Evolutionary conservation across 2,888 invertebrate species (phyloP), one percentile per base, ranked within the genome.

Genomic region (Coelogynopora nodosa): DNA sequence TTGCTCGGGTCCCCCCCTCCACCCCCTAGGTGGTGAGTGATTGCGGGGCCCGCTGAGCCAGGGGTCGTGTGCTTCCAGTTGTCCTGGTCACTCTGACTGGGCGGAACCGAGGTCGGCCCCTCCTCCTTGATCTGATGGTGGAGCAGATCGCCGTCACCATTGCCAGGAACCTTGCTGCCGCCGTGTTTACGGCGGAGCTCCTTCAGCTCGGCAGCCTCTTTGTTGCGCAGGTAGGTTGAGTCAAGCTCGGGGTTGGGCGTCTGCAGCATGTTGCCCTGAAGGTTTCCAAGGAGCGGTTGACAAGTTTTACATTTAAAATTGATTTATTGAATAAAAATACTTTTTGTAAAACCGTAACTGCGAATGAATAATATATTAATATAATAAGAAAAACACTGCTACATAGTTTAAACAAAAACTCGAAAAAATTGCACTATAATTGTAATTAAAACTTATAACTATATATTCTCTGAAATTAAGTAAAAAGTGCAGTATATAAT

Each of bases 61-160:
- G 74, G 74, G 5, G 74, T 74, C 23, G 23, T 74, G 74, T 74
- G 74, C 74, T 74, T 74, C 74, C 74, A 74, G 23, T 13, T 74
- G 74, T 74, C 74, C 18, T 10, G 74, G 2, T 74, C 74, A 5
- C 10, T 13, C 27, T 74, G 74, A 74, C 74, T 74, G 27, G 74
- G 74, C 18, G 23, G 18, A 23, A 26, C 5, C 2, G 74, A n/a
- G 74, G 74, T 10, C 18, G 18, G 18, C 18, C 23, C 10, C 23
- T 74, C 74, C 74, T 74, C 74, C 27, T 74, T 74, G 74, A 74
- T 74, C 5, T 5, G 18, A 49, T 5, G 18, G 49, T 5, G 18
- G 5, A 18, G 18, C 5, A 49, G 49, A 5, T 49, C 49, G 49
- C 49, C 49, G 18, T 49, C 18, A 18, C 18, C 18, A 18, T 10